Conservation (phyloP, 2,797 vertebrate genomes). For the Thripadectes ignobilis region DNA sequence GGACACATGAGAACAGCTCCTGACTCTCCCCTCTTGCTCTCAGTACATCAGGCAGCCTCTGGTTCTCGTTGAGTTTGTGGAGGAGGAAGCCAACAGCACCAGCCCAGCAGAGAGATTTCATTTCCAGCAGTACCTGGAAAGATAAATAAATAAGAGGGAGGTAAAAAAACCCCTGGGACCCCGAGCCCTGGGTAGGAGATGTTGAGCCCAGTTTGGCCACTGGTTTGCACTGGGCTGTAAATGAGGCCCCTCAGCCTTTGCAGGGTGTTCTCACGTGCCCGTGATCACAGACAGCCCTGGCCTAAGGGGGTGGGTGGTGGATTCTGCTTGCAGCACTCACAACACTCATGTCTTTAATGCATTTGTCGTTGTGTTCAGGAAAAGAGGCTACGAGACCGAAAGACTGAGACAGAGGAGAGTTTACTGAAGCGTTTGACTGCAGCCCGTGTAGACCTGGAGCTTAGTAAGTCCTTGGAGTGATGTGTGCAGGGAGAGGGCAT, state of each 20-base stretch:
- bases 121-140: background rate
- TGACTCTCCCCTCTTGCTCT: background rate
- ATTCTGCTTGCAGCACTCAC: background rate
- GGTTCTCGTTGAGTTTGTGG: background rate
- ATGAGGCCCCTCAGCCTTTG: background rate
- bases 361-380: conserved; percentile 75
- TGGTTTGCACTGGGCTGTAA: background rate
- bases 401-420: conserved; percentile 92
- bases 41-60: background rate
- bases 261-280: rapidly evolving
- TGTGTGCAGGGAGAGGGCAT: background rate
- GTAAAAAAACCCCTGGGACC: background rate
- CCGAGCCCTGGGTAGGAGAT: background rate
- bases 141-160: conserved; percentile 19
- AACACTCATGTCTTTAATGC: rapidly evolving
- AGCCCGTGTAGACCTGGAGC: conserved; percentile 85
- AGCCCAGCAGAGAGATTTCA: background rate
- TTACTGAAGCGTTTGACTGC: conserved; percentile 85
- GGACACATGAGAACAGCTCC: rapidly evolving
- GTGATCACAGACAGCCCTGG: background rate
- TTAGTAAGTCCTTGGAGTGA: conserved; percentile 79
- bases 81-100: background rate
- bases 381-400: conserved; percentile 86
- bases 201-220: background rate
- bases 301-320: background rate